Percentiles rank a stretch among this genome's conserved stretches.
Evolutionary conservation across 1,140 invertebrate genomes (phyloP).

Genomic region (Bombyx mandarina): DNA sequence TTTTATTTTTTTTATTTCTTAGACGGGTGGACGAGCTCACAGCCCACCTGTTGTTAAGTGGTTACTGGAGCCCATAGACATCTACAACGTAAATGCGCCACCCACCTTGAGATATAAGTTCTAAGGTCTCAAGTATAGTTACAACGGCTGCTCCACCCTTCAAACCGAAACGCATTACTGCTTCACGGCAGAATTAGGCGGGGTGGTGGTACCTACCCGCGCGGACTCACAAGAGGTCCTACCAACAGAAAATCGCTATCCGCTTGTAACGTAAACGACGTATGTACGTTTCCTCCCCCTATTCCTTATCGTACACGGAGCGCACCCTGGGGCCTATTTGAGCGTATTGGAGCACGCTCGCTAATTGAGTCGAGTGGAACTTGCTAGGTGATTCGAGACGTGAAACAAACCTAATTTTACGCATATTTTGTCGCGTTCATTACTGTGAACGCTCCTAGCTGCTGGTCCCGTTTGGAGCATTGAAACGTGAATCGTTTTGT

Average conservation of each 20-base stretch:
- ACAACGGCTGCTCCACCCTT: too few relatives aligned
- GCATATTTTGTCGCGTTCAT: conserved; percentile 7
- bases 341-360: conserved; percentile 16
- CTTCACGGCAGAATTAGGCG: too few relatives aligned
- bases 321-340: conserved; percentile 16
- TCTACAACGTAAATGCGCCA: too few relatives aligned
- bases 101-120: too few relatives aligned
- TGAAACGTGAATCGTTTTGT: too few relatives aligned
- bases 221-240: too few relatives aligned
- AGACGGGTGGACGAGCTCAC: too few relatives aligned
- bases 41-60: too few relatives aligned
- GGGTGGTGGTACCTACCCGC: too few relatives aligned
- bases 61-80: too few relatives aligned
- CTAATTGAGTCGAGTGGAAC: conserved; percentile 18
- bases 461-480: not conserved
- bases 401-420: conserved; percentile 11
- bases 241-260: not conserved
- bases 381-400: conserved; percentile 7
- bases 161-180: too few relatives aligned
- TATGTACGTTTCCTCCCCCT: conserved; percentile 1
- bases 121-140: too few relatives aligned
- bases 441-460: not conserved
- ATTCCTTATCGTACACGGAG: conserved; percentile 7
- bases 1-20: not conserved
- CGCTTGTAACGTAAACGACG: not conserved